Evolutionary conservation across 2,113 vertebrate genomes (phyloP).

Genomic region (Triplophysa dalaica): DNA sequence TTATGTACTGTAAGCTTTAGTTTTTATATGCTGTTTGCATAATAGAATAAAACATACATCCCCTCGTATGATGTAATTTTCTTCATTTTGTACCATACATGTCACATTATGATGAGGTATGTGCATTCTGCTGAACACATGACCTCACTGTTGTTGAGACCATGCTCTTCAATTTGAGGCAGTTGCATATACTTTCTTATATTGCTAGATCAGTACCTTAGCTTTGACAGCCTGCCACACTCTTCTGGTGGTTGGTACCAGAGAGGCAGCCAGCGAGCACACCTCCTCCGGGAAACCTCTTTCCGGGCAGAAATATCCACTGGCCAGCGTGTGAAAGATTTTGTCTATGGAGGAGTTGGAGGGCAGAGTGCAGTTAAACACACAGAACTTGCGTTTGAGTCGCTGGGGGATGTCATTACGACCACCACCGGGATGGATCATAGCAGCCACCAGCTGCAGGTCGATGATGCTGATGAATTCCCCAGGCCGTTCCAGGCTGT

Average conservation of each 20-base stretch:
- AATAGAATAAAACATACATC: too few species aligned
- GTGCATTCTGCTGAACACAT: too few species aligned
- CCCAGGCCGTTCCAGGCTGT: conserved; percentile 82
- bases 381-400: conserved; percentile 81
- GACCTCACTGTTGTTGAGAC: too few species aligned
- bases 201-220: conserved; percentile 68
- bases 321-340: conserved; percentile 78
- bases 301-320: conserved; percentile 80
- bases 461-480: conserved; percentile 80
- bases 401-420: conserved; percentile 84
- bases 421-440: conserved; percentile 85
- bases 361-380: conserved; percentile 83
- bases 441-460: conserved; percentile 80
- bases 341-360: conserved; percentile 82
- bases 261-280: conserved; percentile 69
- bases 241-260: conserved; percentile 76
- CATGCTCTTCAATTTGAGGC: not conserved
- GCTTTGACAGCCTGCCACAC: conserved; percentile 82
- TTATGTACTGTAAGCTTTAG: too few species aligned
- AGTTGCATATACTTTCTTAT: not conserved
- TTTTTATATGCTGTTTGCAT: too few species aligned
- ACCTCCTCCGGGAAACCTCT: conserved; percentile 70
- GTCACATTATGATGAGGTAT: too few species aligned
- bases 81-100: too few species aligned
- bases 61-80: too few species aligned